phyloP scores from a whole-genome alignment of 1,140 invertebrate species.

The Drosophila eugracilis region DNA sequence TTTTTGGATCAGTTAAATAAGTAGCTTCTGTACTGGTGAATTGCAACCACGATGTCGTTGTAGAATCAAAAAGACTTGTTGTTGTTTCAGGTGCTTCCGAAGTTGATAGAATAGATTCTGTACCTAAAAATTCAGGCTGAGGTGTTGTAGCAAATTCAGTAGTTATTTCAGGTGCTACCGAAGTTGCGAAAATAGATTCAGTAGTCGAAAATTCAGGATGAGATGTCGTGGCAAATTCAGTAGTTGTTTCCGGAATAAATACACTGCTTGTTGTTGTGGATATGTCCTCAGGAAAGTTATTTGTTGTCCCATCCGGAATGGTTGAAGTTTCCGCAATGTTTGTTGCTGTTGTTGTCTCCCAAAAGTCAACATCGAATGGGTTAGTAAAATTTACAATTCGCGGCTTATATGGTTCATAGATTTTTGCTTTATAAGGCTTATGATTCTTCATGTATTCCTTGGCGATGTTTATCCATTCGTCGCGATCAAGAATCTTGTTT shows the following conservation, averaged over 20 bases:
- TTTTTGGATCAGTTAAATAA: neutral
- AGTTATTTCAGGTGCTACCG: neutral
- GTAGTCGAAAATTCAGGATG: neutral
- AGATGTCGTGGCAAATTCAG: neutral
- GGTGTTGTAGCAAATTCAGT: neutral
- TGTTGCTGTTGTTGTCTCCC: slow-evolving; percentile 9
- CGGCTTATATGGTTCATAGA: slow-evolving; percentile 48
- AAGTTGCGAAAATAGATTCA: neutral
- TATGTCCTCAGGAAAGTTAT: neutral
- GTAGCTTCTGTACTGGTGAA: neutral
- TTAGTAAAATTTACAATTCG: slow-evolving; percentile 6
- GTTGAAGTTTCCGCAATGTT: neutral
- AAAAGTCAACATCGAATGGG: neutral
- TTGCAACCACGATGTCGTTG: neutral
- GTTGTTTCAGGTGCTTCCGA: slow-evolving; percentile 8
- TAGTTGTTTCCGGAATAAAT: neutral
- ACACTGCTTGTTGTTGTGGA: slow-evolving; percentile 5
- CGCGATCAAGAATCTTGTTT: slow-evolving; percentile 32
- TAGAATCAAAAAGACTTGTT: neutral
- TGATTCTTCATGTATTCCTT: slow-evolving; percentile 44
- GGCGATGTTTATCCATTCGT: slow-evolving; percentile 51
- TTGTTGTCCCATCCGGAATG: neutral
- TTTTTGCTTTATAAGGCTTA: slow-evolving; percentile 35
- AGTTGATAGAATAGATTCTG: neutral
- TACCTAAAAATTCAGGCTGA: neutral